Evolutionary conservation across 2,113 vertebrate genomes (phyloP), one percentile per base, ranked within the genome.

Genomic region (Solea senegalensis): DNA sequence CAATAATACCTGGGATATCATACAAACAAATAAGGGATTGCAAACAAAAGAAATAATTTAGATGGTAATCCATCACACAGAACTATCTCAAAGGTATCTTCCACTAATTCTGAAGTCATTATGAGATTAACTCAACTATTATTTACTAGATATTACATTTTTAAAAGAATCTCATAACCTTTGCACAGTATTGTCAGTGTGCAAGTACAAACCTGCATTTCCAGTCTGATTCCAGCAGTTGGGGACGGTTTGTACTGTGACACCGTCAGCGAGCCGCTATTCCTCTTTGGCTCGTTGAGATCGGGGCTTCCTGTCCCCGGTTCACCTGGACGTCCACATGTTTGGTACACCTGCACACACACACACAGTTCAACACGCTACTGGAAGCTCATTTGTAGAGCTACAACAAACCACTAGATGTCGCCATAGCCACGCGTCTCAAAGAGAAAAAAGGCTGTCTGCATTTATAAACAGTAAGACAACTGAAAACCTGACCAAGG

Each of bases 291-390:
- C 69, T 96, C 95, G 27, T 95, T 94, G 0, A 79, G 48, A 3
- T 72, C 69, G 0, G 95, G 80, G 62, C 91, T 81, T 85, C 93
- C 94, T 11, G 93, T 92, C 49, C 86, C 95, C 7, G 75, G 44
- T 81, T 94, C 92, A 81, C 93, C 94, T 74, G 94, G 95, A 81
- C 85, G 91, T 76, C 96, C 96, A 63, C 97, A 98, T 1, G 90
- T 94, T 86, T 96, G 96, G 76, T 96, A 95, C 74, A 97, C 94
- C 96, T 98, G 27, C 39, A 64, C n/a, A 80, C 8, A 74, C 1
- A 67, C 7, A 71, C 45, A 59, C 12, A 48, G 26, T 7, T 61
- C 3, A 61, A 43, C 39, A 43, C 39, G n/a, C 12, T 8, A 41
- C 7, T 9, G 9, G 27, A 61, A 15, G 28, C 14, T 45, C 13